phyloP scores from a whole-genome alignment of 2,113 vertebrate genomes.

The Choloepus hoffmanni region DNA sequence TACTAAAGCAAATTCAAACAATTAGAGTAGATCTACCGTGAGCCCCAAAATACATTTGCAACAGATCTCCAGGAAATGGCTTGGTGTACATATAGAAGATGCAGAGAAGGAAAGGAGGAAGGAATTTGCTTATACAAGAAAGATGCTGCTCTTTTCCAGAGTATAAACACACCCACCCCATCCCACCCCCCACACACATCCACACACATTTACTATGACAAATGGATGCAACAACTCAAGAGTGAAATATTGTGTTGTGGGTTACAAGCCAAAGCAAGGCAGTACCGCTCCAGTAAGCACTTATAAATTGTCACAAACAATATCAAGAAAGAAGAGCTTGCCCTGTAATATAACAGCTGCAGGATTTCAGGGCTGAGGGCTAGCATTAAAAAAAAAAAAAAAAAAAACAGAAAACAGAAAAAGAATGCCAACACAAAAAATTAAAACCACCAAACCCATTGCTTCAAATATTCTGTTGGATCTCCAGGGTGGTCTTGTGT shows the following conservation, averaged over 20 bases:
- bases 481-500: constrained; percentile 81
- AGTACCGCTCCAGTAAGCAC: constrained; percentile 73
- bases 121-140: constrained; percentile 79
- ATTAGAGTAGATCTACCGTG: constrained; percentile 82
- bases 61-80: constrained; percentile 78
- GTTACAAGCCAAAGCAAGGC: constrained; percentile 79
- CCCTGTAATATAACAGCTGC: constrained; percentile 37
- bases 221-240: constrained; percentile 82
- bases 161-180: neutral
- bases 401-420: neutral
- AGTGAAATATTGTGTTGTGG: constrained; percentile 78
- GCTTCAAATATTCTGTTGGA: constrained; percentile 77
- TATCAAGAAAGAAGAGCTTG: constrained; percentile 56
- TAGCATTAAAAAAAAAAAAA: constrained; percentile 54
- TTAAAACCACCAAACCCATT: constrained; percentile 42
- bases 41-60: constrained; percentile 81
- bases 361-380: constrained; percentile 65
- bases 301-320: constrained; percentile 78
- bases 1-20: constrained; percentile 87
- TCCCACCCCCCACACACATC: neutral
- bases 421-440: constrained; percentile 18
- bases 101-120: too few species aligned
- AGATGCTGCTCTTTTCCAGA: constrained; percentile 10
- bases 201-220: constrained; percentile 79
- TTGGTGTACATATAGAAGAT: constrained; percentile 67